Percentiles rank a stretch among this genome's conserved stretches.
Evolutionary conservation across 2,113 vertebrate genomes (phyloP).

Genomic region (Percina caprodes): DNA sequence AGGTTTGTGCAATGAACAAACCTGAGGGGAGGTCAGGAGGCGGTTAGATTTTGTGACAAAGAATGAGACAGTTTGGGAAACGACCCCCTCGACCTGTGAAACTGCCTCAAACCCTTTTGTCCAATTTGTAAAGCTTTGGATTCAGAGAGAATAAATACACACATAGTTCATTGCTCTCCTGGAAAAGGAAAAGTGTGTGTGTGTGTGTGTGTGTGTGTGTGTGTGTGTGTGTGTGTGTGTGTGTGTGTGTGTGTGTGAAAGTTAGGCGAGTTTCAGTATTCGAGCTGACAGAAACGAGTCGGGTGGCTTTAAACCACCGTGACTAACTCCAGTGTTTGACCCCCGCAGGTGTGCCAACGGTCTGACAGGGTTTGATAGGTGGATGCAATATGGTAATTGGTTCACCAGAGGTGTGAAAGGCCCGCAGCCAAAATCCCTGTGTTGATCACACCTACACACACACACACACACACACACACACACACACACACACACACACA

Average conservation of each 20-base stretch:
- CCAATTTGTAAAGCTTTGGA: conserved; percentile 5
- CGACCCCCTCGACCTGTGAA: conserved; percentile 13
- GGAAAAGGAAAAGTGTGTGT: not conserved
- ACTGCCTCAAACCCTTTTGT: not conserved
- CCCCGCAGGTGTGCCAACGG: conserved; percentile 43
- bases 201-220: not conserved
- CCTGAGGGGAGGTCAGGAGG: not conserved
- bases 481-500: not conserved
- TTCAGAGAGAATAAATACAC: not conserved
- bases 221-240: not conserved
- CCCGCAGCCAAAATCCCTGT: conserved; percentile 22
- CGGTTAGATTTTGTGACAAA: not conserved
- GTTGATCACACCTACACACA: conserved; percentile 13
- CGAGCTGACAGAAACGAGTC: conserved; percentile 62
- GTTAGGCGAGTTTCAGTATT: conserved; percentile 12
- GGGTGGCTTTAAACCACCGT: conserved; percentile 25
- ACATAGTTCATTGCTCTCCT: not conserved
- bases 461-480: no score
- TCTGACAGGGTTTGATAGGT: conserved; percentile 61
- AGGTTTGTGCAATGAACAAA: no score
- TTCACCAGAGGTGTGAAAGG: conserved; percentile 68
- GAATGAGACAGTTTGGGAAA: not conserved
- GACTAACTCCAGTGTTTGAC: conserved; percentile 34
- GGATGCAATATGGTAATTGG: conserved; percentile 69
- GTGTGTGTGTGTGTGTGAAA: not conserved